Conservation (phyloP, 1,140 invertebrate species). For the Diuraphis noxia region DNA sequence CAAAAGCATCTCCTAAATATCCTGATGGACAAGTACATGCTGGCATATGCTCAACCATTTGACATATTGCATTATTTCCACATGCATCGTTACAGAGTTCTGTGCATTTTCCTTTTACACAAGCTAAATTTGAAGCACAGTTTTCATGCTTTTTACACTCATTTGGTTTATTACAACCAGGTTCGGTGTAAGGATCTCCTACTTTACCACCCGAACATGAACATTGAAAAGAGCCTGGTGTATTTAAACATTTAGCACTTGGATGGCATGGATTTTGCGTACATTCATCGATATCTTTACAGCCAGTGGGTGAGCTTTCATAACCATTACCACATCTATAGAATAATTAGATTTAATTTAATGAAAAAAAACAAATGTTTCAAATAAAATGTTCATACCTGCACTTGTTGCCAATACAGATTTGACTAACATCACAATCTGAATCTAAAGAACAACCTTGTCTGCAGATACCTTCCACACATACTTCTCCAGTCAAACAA, state of each 20-base stretch:
- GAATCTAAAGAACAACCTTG: slow-evolving; percentile 79
- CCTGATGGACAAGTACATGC: slow-evolving; percentile 68
- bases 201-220: slow-evolving; percentile 76
- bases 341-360: slow-evolving; percentile 17
- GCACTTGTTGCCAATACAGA: slow-evolving; percentile 80
- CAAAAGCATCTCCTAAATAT: slow-evolving; percentile 73
- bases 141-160: slow-evolving; percentile 81
- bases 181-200: slow-evolving; percentile 73
- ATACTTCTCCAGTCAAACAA: slow-evolving; percentile 85
- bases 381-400: slow-evolving; percentile 59
- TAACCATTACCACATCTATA: slow-evolving; percentile 59
- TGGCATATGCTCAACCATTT: slow-evolving; percentile 68
- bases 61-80: slow-evolving; percentile 71
- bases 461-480: slow-evolving; percentile 79
- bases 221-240: slow-evolving; percentile 74
- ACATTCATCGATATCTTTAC: slow-evolving; percentile 73
- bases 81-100: slow-evolving; percentile 80
- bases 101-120: slow-evolving; percentile 77
- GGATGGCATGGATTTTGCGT: slow-evolving; percentile 71
- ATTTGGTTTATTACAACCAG: slow-evolving; percentile 73
- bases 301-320: slow-evolving; percentile 63
- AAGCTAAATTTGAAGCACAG: slow-evolving; percentile 72
- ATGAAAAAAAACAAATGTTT: background rate
- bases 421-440: slow-evolving; percentile 78
- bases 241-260: slow-evolving; percentile 73